Percentiles rank a stretch among this genome's conserved stretches.
Conservation (phyloP, 2,113 vertebrate species). For the Podiceps cristatus region DNA sequence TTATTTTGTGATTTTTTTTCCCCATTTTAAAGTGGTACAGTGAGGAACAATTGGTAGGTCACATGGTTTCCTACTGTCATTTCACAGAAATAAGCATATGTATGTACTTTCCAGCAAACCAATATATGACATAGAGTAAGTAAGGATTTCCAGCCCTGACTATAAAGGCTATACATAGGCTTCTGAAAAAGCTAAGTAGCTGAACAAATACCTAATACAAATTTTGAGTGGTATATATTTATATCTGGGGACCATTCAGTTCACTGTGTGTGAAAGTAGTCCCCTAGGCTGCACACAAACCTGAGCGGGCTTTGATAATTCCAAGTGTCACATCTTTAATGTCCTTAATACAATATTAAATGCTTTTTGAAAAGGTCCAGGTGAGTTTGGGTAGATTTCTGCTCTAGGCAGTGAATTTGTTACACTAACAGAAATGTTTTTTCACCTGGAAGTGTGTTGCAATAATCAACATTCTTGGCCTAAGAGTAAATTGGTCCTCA, state of each 20-base stretch:
- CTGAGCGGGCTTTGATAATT: background rate
- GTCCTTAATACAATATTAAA: slow-evolving; percentile 59
- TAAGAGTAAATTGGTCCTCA: background rate
- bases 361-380: slow-evolving; percentile 63
- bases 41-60: background rate
- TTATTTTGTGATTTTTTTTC: background rate
- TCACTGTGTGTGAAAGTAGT: background rate
- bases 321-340: slow-evolving; percentile 54
- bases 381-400: slow-evolving; percentile 58
- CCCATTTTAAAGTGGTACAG: background rate
- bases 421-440: slow-evolving; percentile 72
- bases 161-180: no score
- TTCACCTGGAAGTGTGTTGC: slow-evolving; percentile 40
- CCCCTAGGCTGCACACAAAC: background rate
- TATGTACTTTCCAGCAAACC: background rate
- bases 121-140: fast-evolving
- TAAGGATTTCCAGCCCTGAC: background rate
- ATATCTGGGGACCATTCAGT: background rate
- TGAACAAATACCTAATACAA: background rate
- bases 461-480: background rate
- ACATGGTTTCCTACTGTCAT: background rate
- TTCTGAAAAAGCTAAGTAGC: background rate
- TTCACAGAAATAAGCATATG: fast-evolving
- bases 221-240: background rate
- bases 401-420: slow-evolving; percentile 57